These are phyloP conservation scores for Lochmaea capreae DNA, from an alignment of 2,888 invertebrate species.

Conservation along the genomic window DNA sequence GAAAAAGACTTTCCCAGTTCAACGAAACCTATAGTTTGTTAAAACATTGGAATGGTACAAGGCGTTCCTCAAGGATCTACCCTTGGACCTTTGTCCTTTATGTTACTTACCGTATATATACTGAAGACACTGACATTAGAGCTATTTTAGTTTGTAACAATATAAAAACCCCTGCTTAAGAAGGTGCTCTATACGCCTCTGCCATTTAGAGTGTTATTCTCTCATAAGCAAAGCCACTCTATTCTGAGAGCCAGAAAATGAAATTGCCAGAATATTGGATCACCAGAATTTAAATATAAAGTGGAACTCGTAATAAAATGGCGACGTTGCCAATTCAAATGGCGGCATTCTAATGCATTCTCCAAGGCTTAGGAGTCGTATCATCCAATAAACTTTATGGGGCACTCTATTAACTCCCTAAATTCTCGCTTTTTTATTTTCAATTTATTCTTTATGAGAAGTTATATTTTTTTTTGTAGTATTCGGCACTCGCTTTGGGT, in stretches of 20 bases:
- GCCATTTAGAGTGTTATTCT: conserved; percentile 47
- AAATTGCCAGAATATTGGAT: conserved; percentile 66
- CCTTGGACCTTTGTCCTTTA: too few relatives aligned
- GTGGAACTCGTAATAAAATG: conserved; percentile 62
- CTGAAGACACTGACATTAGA: too few relatives aligned
- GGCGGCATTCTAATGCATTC: conserved; percentile 50
- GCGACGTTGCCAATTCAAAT: conserved; percentile 53
- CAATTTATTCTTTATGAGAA: conserved; percentile 41
- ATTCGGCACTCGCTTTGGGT: not conserved
- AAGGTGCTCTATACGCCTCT: conserved; percentile 3
- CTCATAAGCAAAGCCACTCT: conserved; percentile 56
- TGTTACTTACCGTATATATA: too few relatives aligned
- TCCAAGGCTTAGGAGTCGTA: conserved; percentile 49
- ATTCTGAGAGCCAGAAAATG: conserved; percentile 57
- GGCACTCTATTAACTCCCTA: conserved; percentile 51
- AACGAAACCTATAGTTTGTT: too few relatives aligned
- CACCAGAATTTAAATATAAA: conserved; percentile 66
- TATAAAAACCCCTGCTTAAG: not conserved
- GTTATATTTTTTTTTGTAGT: conserved; percentile 29
- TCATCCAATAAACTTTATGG: conserved; percentile 55
- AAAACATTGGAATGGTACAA: too few relatives aligned
- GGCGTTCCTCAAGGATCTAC: too few relatives aligned
- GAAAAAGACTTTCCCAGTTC: too few relatives aligned
- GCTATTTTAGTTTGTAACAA: not conserved
- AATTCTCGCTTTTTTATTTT: conserved; percentile 44